These are phyloP conservation scores for Ptiloglossa arizonensis DNA, from an alignment of 1,140 invertebrate genomes.

Conservation along the genomic window DNA sequence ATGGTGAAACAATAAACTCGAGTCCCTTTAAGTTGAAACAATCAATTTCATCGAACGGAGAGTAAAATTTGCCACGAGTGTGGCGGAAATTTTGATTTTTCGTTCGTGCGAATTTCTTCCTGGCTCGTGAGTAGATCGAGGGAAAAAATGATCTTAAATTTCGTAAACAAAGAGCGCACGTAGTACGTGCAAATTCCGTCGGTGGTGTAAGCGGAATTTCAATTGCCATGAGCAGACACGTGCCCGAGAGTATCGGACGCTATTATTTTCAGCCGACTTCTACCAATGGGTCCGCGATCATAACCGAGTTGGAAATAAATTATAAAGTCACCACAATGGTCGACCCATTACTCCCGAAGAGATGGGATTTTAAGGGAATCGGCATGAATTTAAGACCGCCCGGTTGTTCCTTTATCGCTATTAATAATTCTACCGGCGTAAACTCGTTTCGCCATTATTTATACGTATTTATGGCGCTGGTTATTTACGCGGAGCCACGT, in stretches of 20 bases:
- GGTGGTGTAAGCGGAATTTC: background rate
- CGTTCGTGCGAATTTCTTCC: too few species aligned
- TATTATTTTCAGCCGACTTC: constrained; percentile 15
- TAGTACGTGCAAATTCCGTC: background rate
- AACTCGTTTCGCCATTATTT: constrained; percentile 43
- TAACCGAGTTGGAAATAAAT: constrained; percentile 24
- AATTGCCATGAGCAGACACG: background rate
- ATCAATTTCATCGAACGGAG: too few species aligned
- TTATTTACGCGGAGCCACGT: constrained; percentile 11
- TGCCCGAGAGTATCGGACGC: background rate
- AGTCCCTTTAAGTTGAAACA: too few species aligned
- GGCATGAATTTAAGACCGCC: constrained; percentile 34
- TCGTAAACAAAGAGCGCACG: background rate
- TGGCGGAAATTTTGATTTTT: too few species aligned
- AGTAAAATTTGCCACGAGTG: too few species aligned
- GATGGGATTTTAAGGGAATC: constrained; percentile 47
- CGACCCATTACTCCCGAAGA: background rate
- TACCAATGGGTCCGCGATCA: background rate
- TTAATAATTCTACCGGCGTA: constrained; percentile 33
- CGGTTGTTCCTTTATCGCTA: constrained; percentile 39
- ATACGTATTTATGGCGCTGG: constrained; percentile 29
- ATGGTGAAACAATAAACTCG: too few species aligned
- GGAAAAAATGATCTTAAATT: background rate
- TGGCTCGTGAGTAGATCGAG: too few species aligned
- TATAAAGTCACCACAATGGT: background rate